These are phyloP conservation scores for Syngnathus scovelli DNA, from an alignment of 2,113 vertebrate genomes.

Conservation along the genomic window DNA sequence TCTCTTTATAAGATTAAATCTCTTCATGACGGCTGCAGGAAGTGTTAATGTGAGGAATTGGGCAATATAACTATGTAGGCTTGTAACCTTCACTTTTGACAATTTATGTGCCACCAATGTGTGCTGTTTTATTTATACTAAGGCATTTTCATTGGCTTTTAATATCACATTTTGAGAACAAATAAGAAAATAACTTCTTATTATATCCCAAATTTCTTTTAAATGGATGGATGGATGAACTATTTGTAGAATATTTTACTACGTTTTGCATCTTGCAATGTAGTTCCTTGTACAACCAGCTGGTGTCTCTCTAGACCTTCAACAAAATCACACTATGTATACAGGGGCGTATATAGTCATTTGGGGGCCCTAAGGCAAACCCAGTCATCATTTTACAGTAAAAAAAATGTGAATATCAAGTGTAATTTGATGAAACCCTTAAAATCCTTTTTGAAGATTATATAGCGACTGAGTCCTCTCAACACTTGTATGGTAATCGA, in stretches of 20 bases:
- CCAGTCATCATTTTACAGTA: background rate
- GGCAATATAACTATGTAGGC: too few relatives aligned
- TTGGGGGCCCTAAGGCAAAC: background rate
- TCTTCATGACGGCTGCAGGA: background rate
- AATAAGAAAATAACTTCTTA: background rate
- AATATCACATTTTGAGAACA: background rate
- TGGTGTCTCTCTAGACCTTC: constrained; percentile 52
- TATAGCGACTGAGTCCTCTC: background rate
- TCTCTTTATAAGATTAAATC: background rate
- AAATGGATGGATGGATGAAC: too few relatives aligned
- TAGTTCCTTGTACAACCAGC: constrained; percentile 39
- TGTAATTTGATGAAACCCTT: background rate
- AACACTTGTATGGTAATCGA: background rate
- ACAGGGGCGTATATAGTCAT: background rate
- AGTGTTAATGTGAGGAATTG: too few relatives aligned
- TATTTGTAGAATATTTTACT: background rate
- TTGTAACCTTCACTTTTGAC: background rate
- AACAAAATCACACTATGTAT: constrained; percentile 4
- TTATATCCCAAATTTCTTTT: background rate
- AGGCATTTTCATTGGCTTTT: background rate
- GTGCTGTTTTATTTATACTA: background rate
- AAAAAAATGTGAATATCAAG: background rate
- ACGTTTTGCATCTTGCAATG: constrained; percentile 1
- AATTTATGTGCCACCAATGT: background rate
- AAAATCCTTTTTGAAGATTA: background rate